Evolutionary conservation across 1,140 invertebrate species (phyloP), one percentile per base, ranked within the genome.

Genomic region (Sitobion miscanthi): DNA sequence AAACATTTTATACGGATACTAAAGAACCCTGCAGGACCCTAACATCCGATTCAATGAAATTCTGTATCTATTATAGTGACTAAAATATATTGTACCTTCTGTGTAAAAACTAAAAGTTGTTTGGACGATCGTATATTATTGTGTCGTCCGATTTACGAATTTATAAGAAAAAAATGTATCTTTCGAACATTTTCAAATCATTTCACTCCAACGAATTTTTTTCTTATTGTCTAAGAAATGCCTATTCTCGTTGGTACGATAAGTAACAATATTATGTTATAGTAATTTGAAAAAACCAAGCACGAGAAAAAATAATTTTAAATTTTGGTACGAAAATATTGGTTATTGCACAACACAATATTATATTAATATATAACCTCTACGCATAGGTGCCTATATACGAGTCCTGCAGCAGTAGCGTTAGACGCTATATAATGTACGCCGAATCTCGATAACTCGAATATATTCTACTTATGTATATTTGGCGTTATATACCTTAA

Each of bases 1-100:
- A 77, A n/a, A 77, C 62, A 77, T 77, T 77, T 77, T 77, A 77
- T 77, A 7, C n/a, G 30, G 62, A 77, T n/a, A 77, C 62, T 77
- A n/a, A 77, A n/a, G 62, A 77, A 77, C 62, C 30, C 62, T 77
- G 62, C n/a, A 77, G 62, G n/a, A n/a, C 14, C n/a, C 62, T 77
- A n/a, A n/a, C 14, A 77, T 77, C 62, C 30, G n/a, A 77, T 77
- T 77, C 62, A 77, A 77, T 77, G 62, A 77, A 77, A 77, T 77
- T 30, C 14, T 0, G 21, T 77, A 77, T n/a, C n/a, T 77, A 77
- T 77, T 69, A 77, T 77, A 77, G n/a, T n/a, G 62, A 77, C 62
- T 77, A 17, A 6, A 77, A 77, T 77, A 77, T 62, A 77, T 77
- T 77, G 62, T 77, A n/a, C 49, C 49, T 54, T 23, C 30, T 77